phyloP scores from a whole-genome alignment of 2,888 invertebrate genomes.

The Phaedon cochleariae region DNA sequence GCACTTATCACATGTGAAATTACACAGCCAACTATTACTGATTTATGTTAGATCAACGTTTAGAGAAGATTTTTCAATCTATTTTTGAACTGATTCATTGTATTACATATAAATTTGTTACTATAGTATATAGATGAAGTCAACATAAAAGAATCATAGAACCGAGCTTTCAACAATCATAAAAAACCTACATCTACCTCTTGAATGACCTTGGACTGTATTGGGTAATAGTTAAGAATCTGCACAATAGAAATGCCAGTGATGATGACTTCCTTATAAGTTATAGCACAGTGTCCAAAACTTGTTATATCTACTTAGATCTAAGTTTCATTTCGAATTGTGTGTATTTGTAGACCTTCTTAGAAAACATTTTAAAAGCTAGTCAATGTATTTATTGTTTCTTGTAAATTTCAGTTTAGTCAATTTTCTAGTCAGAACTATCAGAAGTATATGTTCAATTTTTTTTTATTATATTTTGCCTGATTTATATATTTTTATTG shows the following conservation, averaged over 20 bases:
- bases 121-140: too few species aligned
- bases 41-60: too few species aligned
- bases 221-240: neutral
- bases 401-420: conserved; percentile 47
- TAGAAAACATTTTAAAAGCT: conserved; percentile 46
- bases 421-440: conserved; percentile 48
- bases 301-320: conserved; percentile 49
- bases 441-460: conserved; percentile 47
- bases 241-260: conserved; percentile 27
- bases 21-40: too few species aligned
- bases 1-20: too few species aligned
- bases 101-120: too few species aligned
- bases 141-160: too few species aligned
- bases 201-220: neutral
- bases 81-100: too few species aligned
- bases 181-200: neutral
- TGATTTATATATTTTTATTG: conserved; percentile 52
- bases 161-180: neutral
- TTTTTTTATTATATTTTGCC: conserved; percentile 47
- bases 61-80: too few species aligned
- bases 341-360: conserved; percentile 51
- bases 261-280: conserved; percentile 34
- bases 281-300: conserved; percentile 52
- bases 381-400: conserved; percentile 48
- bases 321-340: conserved; percentile 52